Conservation (phyloP, 1,140 invertebrate species). For the Olivierus martensii region DNA sequence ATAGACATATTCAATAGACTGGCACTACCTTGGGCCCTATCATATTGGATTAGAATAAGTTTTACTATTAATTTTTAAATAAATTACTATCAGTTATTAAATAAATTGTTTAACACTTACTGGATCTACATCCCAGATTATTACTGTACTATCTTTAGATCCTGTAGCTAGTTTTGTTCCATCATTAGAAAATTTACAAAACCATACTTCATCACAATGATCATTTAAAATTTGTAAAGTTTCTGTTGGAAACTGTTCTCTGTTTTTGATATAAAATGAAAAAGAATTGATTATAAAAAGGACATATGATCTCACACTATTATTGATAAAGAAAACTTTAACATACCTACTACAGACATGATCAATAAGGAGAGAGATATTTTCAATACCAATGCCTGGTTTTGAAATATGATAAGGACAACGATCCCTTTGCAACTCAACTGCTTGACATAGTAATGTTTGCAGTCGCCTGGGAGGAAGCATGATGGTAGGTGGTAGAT, state of each 20-base stretch:
- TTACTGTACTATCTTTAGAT: slow-evolving; percentile 35
- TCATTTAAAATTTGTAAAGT: slow-evolving; percentile 33
- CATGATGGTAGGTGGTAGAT: slow-evolving; percentile 33
- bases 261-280: slow-evolving; percentile 21
- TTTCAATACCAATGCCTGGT: slow-evolving; percentile 19
- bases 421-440: slow-evolving; percentile 31
- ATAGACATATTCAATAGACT: too few relatives aligned
- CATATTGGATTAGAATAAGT: too few relatives aligned
- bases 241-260: slow-evolving; percentile 32
- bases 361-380: slow-evolving; percentile 32
- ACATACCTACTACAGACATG: slow-evolving; percentile 32
- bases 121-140: slow-evolving; percentile 34
- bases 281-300: too few relatives aligned
- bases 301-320: background rate
- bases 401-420: slow-evolving; percentile 37
- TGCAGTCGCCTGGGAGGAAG: slow-evolving; percentile 32
- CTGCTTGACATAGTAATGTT: slow-evolving; percentile 29
- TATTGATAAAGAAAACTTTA: background rate
- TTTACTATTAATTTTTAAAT: too few relatives aligned
- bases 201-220: slow-evolving; percentile 39
- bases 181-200: slow-evolving; percentile 37
- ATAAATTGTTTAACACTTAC: too few relatives aligned
- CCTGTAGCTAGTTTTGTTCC: slow-evolving; percentile 37
- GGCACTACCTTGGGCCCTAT: too few relatives aligned
- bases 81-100: too few relatives aligned